phyloP scores from a whole-genome alignment of 2,888 invertebrate species.

The Melangyna quadrimaculata region DNA sequence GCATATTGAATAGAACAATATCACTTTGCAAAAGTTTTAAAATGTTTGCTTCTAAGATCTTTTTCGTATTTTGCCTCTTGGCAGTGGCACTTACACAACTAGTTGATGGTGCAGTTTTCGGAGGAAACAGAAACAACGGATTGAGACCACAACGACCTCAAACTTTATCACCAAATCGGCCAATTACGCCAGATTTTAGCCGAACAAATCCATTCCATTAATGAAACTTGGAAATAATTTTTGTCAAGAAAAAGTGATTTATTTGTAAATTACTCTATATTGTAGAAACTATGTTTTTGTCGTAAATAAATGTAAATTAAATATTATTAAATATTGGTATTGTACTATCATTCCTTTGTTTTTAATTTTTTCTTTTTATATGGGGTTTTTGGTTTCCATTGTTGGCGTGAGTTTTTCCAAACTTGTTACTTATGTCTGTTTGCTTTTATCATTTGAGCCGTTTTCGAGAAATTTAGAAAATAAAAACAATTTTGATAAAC shows the following conservation, averaged over 20 bases:
- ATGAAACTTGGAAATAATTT: neutral
- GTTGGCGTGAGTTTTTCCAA: too few relatives aligned
- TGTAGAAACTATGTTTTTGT: too few relatives aligned
- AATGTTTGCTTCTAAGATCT: conserved; percentile 50
- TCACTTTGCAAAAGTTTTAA: neutral
- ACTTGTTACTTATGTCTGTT: too few relatives aligned
- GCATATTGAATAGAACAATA: neutral
- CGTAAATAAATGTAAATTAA: too few relatives aligned
- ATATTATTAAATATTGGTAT: too few relatives aligned
- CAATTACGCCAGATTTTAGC: conserved; percentile 40
- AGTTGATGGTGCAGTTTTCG: conserved; percentile 12
- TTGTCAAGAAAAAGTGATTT: neutral
- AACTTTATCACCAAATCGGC: conserved; percentile 53
- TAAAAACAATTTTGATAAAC: too few relatives aligned
- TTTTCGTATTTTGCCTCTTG: conserved; percentile 41
- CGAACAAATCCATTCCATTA: neutral
- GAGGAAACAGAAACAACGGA: conserved; percentile 16
- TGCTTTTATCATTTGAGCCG: too few relatives aligned
- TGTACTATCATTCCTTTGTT: too few relatives aligned
- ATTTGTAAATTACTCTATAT: too few relatives aligned
- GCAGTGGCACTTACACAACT: conserved; percentile 43
- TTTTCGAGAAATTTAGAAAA: too few relatives aligned
- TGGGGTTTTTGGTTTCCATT: too few relatives aligned
- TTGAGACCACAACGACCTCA: conserved; percentile 32
- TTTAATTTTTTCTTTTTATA: too few relatives aligned